A percentile compares a stretch with the other conserved stretches of the same genome.
Evolutionary conservation across 1,140 invertebrate genomes (phyloP).

Genomic region (Drosophila elegans): DNA sequence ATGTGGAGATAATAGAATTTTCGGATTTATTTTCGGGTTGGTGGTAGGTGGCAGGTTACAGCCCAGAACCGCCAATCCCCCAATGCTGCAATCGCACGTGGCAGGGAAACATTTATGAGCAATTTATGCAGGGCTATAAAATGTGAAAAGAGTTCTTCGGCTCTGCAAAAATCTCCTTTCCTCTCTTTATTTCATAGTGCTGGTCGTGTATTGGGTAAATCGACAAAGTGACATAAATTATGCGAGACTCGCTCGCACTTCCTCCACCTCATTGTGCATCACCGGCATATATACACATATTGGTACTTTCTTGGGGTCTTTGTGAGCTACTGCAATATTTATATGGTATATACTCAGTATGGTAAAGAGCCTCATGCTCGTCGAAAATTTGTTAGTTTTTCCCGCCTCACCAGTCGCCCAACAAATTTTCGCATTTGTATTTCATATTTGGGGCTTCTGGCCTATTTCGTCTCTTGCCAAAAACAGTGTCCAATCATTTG

Average conservation of each 20-base stretch:
- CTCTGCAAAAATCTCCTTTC: background rate
- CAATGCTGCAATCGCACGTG: slow-evolving; percentile 25
- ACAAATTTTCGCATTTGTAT: slow-evolving; percentile 45
- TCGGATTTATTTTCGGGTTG: slow-evolving; percentile 31
- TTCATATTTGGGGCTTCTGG: slow-evolving; percentile 36
- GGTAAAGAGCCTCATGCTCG: background rate
- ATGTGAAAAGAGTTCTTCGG: slow-evolving; percentile 38
- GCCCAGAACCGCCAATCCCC: background rate
- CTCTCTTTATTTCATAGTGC: no score
- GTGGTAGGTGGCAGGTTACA: slow-evolving; percentile 6
- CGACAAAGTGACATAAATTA: slow-evolving; percentile 74
- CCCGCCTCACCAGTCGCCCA: background rate
- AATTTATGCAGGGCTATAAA: slow-evolving; percentile 66
- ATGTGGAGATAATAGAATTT: slow-evolving; percentile 41
- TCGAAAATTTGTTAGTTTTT: slow-evolving; percentile 9
- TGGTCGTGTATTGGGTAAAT: slow-evolving; percentile 33
- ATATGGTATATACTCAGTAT: slow-evolving; percentile 16
- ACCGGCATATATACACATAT: background rate
- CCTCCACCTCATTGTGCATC: no score
- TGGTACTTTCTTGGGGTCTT: slow-evolving; percentile 44
- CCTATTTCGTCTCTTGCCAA: slow-evolving; percentile 4
- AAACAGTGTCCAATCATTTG: slow-evolving; percentile 25
- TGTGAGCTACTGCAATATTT: slow-evolving; percentile 71
- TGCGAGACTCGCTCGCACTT: slow-evolving; percentile 44
- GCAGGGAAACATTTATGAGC: slow-evolving; percentile 56